phyloP scores from a whole-genome alignment of 2,888 invertebrate species.

The Metalampra italica region DNA sequence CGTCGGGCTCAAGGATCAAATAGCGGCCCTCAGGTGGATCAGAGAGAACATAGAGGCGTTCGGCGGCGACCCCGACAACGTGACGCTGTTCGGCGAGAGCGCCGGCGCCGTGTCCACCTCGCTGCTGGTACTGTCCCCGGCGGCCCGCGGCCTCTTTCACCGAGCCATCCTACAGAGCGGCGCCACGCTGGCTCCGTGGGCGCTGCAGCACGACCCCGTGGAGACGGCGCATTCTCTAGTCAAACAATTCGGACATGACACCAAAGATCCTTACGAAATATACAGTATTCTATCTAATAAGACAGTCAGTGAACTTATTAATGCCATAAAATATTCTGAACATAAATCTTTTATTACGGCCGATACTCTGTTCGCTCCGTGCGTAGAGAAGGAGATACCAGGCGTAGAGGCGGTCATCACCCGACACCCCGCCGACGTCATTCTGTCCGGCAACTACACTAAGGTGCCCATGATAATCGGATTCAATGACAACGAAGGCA shows the following conservation, averaged over 20 bases:
- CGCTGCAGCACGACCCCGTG: slow-evolving; percentile 56
- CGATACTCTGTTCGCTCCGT: slow-evolving; percentile 57
- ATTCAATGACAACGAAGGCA: slow-evolving; percentile 62
- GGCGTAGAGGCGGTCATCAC: slow-evolving; percentile 56
- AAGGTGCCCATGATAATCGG: slow-evolving; percentile 70
- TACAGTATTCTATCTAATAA: slow-evolving; percentile 50
- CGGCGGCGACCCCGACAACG: slow-evolving; percentile 60
- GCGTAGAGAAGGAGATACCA: slow-evolving; percentile 54
- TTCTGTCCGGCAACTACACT: slow-evolving; percentile 55
- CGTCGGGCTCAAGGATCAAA: slow-evolving; percentile 78
- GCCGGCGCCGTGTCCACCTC: slow-evolving; percentile 67
- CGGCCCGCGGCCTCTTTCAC: slow-evolving; percentile 59
- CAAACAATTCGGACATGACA: slow-evolving; percentile 54
- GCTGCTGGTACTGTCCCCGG: slow-evolving; percentile 50
- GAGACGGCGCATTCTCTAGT: slow-evolving; percentile 49
- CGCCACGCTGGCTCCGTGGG: slow-evolving; percentile 61
- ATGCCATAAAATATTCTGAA: slow-evolving; percentile 45
- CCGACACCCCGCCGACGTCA: slow-evolving; percentile 48
- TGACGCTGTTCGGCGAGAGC: slow-evolving; percentile 68
- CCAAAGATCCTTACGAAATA: slow-evolving; percentile 54
- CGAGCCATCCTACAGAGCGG: slow-evolving; percentile 65
- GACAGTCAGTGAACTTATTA: slow-evolving; percentile 46
- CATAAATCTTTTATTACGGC: slow-evolving; percentile 54
- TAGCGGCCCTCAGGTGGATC: slow-evolving; percentile 64
- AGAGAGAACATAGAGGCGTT: slow-evolving; percentile 56